Conservation (phyloP, 2,888 invertebrate genomes). For the Leptogaster cylindrica region DNA sequence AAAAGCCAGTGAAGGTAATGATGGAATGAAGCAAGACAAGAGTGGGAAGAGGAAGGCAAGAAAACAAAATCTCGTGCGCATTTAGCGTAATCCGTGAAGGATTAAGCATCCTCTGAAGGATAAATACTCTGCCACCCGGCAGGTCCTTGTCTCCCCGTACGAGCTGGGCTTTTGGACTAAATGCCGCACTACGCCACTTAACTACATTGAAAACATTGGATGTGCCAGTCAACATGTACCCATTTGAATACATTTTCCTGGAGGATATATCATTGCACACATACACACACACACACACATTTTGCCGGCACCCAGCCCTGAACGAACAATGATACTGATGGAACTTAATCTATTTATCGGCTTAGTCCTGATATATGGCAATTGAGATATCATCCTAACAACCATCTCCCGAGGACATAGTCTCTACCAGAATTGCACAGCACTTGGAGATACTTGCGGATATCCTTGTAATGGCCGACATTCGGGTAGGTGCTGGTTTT, state of each 20-base stretch:
- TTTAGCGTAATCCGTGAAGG: slow-evolving; percentile 48
- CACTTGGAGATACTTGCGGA: slow-evolving; percentile 41
- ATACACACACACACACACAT: slow-evolving; percentile 14
- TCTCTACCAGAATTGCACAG: slow-evolving; percentile 19
- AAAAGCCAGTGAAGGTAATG: slow-evolving; percentile 21
- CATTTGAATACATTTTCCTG: slow-evolving; percentile 36
- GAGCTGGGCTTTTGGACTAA: slow-evolving; percentile 32
- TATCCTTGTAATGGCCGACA: slow-evolving; percentile 49
- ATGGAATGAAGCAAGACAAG: slow-evolving; percentile 30
- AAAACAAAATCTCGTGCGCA: slow-evolving; percentile 46
- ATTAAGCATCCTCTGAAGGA: slow-evolving; percentile 45
- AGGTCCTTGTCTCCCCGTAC: slow-evolving; percentile 4
- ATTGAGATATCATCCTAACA: slow-evolving; percentile 46
- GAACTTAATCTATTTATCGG: slow-evolving; percentile 48
- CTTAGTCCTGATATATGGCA: slow-evolving; percentile 47
- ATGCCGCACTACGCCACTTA: slow-evolving; percentile 38
- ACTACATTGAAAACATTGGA: slow-evolving; percentile 17
- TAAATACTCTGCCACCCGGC: slow-evolving; percentile 33
- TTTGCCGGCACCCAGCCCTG: slow-evolving; percentile 10
- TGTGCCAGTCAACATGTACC: slow-evolving; percentile 13
- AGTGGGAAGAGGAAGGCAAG: slow-evolving; percentile 44
- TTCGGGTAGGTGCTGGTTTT: slow-evolving; percentile 48
- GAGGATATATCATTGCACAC: no score
- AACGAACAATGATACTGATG: slow-evolving; percentile 40
- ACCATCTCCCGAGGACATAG: slow-evolving; percentile 27